phyloP scores from a whole-genome alignment of 2,888 invertebrate genomes.

The Rotaria sp. region DNA sequence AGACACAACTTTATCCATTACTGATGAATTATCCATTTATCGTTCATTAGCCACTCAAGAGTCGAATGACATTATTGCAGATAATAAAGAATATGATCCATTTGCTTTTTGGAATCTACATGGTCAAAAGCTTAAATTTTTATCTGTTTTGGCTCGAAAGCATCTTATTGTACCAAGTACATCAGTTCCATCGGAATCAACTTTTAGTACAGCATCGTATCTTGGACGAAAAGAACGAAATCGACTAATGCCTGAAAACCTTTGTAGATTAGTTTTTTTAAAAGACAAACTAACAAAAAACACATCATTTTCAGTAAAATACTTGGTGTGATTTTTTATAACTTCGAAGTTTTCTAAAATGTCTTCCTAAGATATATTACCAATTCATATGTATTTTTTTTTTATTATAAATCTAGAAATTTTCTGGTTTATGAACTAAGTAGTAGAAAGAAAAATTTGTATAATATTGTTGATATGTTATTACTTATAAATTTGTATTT shows the following conservation, averaged over 20 bases:
- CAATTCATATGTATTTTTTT: no score
- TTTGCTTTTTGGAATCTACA: background rate
- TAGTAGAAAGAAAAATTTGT: no score
- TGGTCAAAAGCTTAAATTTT: background rate
- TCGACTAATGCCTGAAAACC: background rate
- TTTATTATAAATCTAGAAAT: no score
- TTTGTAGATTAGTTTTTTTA: background rate
- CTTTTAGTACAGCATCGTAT: background rate
- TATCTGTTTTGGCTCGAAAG: background rate
- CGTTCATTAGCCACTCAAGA: background rate
- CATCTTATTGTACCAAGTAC: background rate
- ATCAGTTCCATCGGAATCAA: background rate
- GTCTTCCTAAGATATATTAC: no score
- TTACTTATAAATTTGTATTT: no score
- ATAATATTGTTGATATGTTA: no score
- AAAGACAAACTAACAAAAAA: background rate
- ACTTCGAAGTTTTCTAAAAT: background rate
- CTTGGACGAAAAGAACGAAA: background rate
- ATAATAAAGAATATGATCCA: background rate
- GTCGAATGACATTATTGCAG: background rate
- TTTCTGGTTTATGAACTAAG: no score
- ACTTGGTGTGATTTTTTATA: background rate
- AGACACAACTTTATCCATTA: background rate
- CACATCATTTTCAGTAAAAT: background rate
- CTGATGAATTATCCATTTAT: background rate